Base-by-base conservation (phyloP, 2,113 vertebrate species). In the Cariama cristata region DNA sequence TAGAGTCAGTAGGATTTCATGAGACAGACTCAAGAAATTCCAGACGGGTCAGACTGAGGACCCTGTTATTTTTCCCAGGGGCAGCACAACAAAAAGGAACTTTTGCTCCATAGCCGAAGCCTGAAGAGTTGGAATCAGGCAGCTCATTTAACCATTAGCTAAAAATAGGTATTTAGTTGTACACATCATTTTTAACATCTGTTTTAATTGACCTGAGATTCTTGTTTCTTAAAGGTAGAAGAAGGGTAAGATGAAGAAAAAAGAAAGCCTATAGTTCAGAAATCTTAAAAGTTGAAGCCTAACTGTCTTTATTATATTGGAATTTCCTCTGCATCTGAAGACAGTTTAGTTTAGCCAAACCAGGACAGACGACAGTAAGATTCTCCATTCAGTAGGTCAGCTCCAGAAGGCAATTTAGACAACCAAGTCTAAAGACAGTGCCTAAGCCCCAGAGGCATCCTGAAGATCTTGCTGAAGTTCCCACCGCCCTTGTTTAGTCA, bases 241-340 rank as follows among this genome's bases (percentile, higher is more conserved):
- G 56, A 69, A 93, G 13, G 23, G 47, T 79, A 47, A 92, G 38
- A 60, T 35, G 38, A 85, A 73, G 27, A 35, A n/a, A 79, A 77
- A 84, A 69, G 22, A 84, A 69, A 91, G 64, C 14, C 22, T 79
- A 0, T 68, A 75, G 84, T 60, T 79, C 53, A 83, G 35, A 85
- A 66, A 22, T 69, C 47, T 94, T 93, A 64, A 53, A 75, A 88
- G 14, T 60, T 85, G 38, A 88, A 75, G 23, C 1, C 0, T 91
- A 72, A 50, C 18, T 79, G 7, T 63, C n/a, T 86, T 26, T 38
- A 67, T 87, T 59, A 35, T 35, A 40, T 12, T 73, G 62, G 56
- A 52, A 72, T 93, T 95, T 86, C 40, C 32, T 88, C 56, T 88
- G 69, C 93, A 71, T 76, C 72, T 81, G 90, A 82, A 66, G 66